Percentiles rank a stretch among this genome's conserved stretches.
Evolutionary conservation across 1,140 invertebrate species (phyloP).

Genomic region (Drosophila orena): DNA sequence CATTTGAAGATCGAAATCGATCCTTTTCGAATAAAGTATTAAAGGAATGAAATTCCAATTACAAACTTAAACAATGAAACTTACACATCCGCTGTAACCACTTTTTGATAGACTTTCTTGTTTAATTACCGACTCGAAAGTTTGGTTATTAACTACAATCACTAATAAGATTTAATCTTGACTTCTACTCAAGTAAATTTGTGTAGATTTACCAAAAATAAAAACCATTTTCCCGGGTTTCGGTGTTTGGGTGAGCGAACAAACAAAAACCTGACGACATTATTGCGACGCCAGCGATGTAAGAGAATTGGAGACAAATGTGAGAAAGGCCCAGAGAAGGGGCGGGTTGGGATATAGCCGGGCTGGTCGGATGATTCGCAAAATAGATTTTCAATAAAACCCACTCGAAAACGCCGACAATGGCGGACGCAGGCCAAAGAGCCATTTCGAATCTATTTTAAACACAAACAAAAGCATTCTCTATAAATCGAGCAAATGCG

Average conservation of each 20-base stretch:
- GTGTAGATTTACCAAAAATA: not conserved
- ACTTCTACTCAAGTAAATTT: not conserved
- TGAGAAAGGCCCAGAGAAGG: constrained; percentile 4
- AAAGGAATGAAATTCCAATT: no score
- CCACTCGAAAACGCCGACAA: constrained; percentile 73
- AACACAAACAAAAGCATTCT: constrained; percentile 71
- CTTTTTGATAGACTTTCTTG: no score
- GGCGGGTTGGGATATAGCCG: constrained; percentile 17
- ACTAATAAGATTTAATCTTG: not conserved
- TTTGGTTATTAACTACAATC: no score
- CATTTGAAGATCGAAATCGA: no score
- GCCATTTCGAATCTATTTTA: constrained; percentile 77
- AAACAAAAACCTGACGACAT: constrained; percentile 47
- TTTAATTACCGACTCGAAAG: no score
- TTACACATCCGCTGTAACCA: no score
- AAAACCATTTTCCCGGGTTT: constrained; percentile 41
- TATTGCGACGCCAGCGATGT: constrained; percentile 64
- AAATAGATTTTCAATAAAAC: constrained; percentile 82
- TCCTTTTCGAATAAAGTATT: no score
- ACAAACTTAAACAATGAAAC: not conserved
- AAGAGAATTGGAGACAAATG: constrained; percentile 30
- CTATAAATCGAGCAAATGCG: constrained; percentile 47
- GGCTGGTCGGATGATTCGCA: constrained; percentile 55
- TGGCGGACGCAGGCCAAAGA: constrained; percentile 59
- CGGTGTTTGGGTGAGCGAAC: constrained; percentile 25